Evolutionary conservation across 2,797 vertebrate species (phyloP).

Genomic region (Lophotriccus pileatus): DNA sequence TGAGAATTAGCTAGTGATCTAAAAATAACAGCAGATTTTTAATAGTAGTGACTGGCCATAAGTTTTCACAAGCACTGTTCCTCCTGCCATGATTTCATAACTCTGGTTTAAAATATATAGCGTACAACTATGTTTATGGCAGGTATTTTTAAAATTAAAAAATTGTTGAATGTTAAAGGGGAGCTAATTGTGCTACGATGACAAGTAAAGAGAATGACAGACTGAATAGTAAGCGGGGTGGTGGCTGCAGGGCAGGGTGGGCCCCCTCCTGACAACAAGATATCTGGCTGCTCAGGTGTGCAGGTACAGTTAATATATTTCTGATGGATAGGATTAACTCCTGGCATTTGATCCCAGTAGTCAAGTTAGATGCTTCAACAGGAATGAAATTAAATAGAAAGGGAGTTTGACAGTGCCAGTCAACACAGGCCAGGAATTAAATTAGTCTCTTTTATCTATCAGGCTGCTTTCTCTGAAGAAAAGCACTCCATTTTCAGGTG

Average conservation of each 20-base stretch:
- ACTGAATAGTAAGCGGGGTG: background rate
- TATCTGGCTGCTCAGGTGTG: background rate
- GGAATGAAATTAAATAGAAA: background rate
- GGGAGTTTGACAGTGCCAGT: background rate
- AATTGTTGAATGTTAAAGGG: background rate
- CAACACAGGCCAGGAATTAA: background rate
- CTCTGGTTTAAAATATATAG: background rate
- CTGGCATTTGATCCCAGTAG: background rate
- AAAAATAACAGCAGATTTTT: conserved; percentile 51
- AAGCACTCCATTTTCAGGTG: background rate
- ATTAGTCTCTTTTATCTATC: background rate
- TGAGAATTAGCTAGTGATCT: conserved; percentile 31
- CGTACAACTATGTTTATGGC: background rate
- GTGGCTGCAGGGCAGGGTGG: background rate
- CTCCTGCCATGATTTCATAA: background rate
- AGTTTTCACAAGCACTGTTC: background rate
- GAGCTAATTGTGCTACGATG: background rate
- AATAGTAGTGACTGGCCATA: background rate
- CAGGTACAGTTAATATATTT: background rate
- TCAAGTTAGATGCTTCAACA: background rate
- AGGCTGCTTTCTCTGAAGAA: background rate
- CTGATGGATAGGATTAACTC: background rate
- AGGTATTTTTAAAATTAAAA: background rate
- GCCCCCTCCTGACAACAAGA: background rate
- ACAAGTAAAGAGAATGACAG: background rate